Base-by-base conservation (phyloP, 30 jellyfish, hydroid and myxozoan genomes). In the Aurelia sp. region DNA sequence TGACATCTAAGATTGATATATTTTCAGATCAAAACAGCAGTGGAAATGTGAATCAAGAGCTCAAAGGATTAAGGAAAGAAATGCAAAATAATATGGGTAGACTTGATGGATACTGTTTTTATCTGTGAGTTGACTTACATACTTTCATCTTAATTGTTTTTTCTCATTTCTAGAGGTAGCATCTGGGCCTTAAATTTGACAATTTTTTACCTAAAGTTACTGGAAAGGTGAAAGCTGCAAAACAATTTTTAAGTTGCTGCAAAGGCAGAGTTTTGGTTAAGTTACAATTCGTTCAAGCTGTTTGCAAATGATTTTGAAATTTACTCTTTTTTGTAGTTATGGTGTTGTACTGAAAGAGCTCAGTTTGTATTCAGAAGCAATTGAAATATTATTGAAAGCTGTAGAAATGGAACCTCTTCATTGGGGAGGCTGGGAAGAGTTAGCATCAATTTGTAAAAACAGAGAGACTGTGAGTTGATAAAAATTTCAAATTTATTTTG, bases 401-500 rank as follows among this genome's bases (percentile, higher is more conserved):
- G 87, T 94, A 5, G 97, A 94, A 75, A 89, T 63, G 89, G 96
- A 89, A 66, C 99, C 99, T 11, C 68, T 94, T 50, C 83, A 89
- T 33, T 94, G 99, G 99, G 94, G 97, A 9, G 97, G 97, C 27
- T 94, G 99, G 99, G 81, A 88, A 17, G 99, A 94, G 80, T 85
- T 94, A 8, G 91, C 97, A 6, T 57, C 90, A 9, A 76, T 91
- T 20, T 94, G 99, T 60, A 85, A 89, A 77, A 96, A 78, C 67
- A 93, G 98, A 59, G 98, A 93, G 73, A 81, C 78, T n/a, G 98
- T 93, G 64, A 22, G 96, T 72, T 13, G 33, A 44, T 8, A 3
- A 44, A 44, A 44, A 1, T 44, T 44, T 44, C 15, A 44, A 44
- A 44, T 44, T 44, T 44, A 0, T 16, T 7, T 44, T 44, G 9